A percentile compares a stretch with the other conserved stretches of the same genome.
Evolutionary conservation across 2,888 invertebrate species (phyloP).

Genomic region (Ischnus inquisitorius): DNA sequence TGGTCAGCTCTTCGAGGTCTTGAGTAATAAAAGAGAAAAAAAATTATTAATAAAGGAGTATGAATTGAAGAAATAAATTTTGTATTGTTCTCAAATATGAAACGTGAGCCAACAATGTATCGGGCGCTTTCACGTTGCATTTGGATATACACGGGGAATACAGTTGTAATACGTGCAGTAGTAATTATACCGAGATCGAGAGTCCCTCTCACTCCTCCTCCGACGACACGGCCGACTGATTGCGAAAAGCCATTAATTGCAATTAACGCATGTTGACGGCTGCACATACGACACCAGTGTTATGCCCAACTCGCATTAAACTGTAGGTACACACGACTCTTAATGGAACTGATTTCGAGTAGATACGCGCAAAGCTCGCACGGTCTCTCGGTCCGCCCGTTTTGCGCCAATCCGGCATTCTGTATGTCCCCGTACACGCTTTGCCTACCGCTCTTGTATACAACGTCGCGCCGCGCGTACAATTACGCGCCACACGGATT

Average conservation of each 20-base stretch:
- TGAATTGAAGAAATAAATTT: too few species aligned
- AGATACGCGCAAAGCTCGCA: conserved; percentile 28
- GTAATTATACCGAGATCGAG: conserved; percentile 5
- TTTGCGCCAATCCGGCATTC: not conserved
- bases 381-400: conserved; percentile 4
- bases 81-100: too few species aligned
- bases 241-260: conserved; percentile 74
- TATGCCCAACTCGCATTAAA: conserved; percentile 68
- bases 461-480: not conserved
- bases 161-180: not conserved
- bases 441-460: not conserved
- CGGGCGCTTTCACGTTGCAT: too few species aligned
- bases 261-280: conserved; percentile 73
- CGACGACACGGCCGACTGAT: conserved; percentile 57
- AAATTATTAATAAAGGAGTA: too few species aligned
- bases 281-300: conserved; percentile 66
- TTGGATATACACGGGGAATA: too few species aligned
- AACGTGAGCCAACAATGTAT: too few species aligned
- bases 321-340: conserved; percentile 1
- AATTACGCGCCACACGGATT: conserved; percentile 7
- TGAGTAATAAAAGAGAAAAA: too few species aligned
- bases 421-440: not conserved
- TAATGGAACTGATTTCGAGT: conserved; percentile 13
- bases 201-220: not conserved
- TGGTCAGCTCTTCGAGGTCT: too few species aligned